Percentiles rank a stretch among this genome's conserved stretches.
Evolutionary conservation across 2,113 vertebrate species (phyloP).

Genomic region (Circaetus cinerascens): DNA sequence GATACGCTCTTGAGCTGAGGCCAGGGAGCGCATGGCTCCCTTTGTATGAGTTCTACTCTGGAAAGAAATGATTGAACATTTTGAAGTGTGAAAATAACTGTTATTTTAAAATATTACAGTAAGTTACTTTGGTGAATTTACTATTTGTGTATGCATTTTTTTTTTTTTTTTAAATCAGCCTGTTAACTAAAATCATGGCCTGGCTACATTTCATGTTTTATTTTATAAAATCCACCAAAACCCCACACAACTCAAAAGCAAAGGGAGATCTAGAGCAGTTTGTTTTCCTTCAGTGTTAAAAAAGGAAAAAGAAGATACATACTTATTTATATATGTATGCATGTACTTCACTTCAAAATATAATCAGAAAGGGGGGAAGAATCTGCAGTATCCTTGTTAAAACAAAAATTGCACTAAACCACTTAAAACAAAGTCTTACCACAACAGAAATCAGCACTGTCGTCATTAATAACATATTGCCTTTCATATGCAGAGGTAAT

Average conservation of each 20-base stretch:
- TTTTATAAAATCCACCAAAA: neutral
- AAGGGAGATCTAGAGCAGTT: neutral
- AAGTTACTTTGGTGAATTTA: neutral
- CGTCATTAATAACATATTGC: neutral
- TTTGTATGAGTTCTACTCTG: neutral
- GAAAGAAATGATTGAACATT: neutral
- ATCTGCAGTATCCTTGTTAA: neutral
- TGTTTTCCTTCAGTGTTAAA: neutral
- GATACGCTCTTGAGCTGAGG: neutral
- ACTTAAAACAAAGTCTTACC: neutral
- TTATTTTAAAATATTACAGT: neutral
- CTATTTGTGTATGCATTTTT: neutral
- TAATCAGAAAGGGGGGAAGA: neutral
- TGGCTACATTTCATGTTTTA: neutral
- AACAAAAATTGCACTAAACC: neutral
- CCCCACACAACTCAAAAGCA: neutral
- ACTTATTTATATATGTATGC: neutral
- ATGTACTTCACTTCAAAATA: neutral
- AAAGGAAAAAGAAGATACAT: neutral
- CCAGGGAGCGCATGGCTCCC: neutral
- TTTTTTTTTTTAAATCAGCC: neutral
- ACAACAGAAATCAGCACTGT: neutral
- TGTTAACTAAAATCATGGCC: neutral
- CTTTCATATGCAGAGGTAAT: conserved; percentile 17
- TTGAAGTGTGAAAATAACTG: neutral